Evolutionary conservation across 2,113 vertebrate genomes (phyloP).

Genomic region (Poecilia latipinna): DNA sequence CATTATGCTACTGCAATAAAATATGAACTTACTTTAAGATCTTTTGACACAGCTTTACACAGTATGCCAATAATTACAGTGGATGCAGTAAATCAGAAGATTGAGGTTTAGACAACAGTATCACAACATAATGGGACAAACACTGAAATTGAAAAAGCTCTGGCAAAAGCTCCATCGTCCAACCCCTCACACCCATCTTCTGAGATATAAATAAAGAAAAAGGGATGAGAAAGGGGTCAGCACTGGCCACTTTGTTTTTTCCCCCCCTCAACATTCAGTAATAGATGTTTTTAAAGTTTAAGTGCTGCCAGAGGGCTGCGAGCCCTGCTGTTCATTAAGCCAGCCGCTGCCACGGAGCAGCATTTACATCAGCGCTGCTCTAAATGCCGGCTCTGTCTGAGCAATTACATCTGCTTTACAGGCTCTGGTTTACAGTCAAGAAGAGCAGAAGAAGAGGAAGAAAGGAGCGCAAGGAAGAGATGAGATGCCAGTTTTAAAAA

Average conservation of each 20-base stretch:
- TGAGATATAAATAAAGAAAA: conserved; percentile 58
- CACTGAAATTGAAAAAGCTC: conserved; percentile 18
- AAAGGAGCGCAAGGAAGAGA: conserved; percentile 1
- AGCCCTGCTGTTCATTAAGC: conserved; percentile 91
- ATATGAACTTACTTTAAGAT: not conserved
- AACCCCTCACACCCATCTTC: conserved; percentile 26
- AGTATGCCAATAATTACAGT: not conserved
- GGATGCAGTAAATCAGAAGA: not conserved
- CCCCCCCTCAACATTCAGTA: conserved; percentile 89
- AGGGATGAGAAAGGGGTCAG: conserved; percentile 85
- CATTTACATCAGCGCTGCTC: conserved; percentile 90
- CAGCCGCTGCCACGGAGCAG: conserved; percentile 90
- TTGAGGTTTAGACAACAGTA: not conserved
- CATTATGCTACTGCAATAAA: not conserved
- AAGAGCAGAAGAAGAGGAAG: conserved; percentile 11
- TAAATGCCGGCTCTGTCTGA: conserved; percentile 79
- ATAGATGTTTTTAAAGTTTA: conserved; percentile 99
- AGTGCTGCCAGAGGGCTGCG: conserved; percentile 94
- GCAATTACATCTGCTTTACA: conserved; percentile 69
- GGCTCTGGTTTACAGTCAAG: conserved; percentile 40
- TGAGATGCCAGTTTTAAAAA: conserved; percentile 31
- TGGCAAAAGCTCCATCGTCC: conserved; percentile 29
- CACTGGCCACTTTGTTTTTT: conserved; percentile 84
- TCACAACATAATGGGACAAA: conserved; percentile 16
- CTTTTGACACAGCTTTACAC: not conserved